Base-by-base conservation (phyloP, 2,113 vertebrate genomes). In the Ammospiza nelsoni region DNA sequence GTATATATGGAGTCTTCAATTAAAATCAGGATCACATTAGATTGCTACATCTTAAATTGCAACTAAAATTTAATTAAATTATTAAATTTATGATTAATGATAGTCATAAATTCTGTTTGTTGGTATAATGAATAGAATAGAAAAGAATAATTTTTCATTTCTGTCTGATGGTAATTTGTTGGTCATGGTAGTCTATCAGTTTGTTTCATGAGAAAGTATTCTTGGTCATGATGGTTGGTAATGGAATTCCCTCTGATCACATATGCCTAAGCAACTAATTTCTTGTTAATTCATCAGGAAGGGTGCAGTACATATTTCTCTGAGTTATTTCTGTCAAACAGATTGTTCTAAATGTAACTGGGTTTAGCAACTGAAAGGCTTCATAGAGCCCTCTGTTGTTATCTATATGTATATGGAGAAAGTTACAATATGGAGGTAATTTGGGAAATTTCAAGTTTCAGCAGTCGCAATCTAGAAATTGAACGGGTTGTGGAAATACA, bases 381-480 rank as follows among this genome's bases (percentile, higher is more conserved):
- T 96, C 88, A 35, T 80, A 88, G 87, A 94, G 87, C 72, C 67
- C 77, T 97, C 75, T 96, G 95, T 96, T 97, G 94, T 94, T 97
- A 91, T 98, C 96, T 97, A 73, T 88, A 92, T 97, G 67, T 97
- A 88, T 91, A 88, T 91, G 80, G 95, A 96, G 94, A 97, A 98
- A 97, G 97, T 97, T 94, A 89, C 93, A 94, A 95, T 95, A 95
- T 95, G 89, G 73, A 89, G 95, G 92, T 97, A 96, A 97, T 97
- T 95, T 96, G 93, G 94, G 93, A 97, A 97, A 97, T 97, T 96
- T 94, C 89, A 96, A 79, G 76, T 97, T 97, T 92, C 72, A 95
- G 92, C 91, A 94, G 51, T 92, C 91, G 92, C 20, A 44, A 96
- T 97, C 87, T 96, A 95, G 95, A 97, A 96, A 97, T 85, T 71